A percentile compares a stretch with the other conserved stretches of the same genome.
Evolutionary conservation across 2,888 invertebrate species (phyloP).

Genomic region (Rotaria sp.): DNA sequence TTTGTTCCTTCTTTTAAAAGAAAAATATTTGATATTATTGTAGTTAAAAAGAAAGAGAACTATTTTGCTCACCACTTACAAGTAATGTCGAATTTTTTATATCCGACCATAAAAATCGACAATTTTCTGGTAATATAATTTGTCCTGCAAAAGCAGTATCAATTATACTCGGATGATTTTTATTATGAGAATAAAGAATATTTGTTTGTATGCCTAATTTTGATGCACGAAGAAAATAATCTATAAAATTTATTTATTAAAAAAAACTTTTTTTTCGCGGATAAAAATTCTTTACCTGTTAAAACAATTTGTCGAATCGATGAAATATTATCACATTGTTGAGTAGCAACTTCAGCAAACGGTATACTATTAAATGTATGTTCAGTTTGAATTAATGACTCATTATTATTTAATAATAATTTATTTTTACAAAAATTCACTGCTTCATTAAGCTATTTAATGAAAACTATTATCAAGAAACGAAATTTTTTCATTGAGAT

Average conservation of each 20-base stretch:
- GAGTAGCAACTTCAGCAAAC: neutral
- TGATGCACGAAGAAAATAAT: slow-evolving; percentile 25
- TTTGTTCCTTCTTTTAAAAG: slow-evolving; percentile 43
- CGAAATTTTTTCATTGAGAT: neutral
- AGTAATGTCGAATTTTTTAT: neutral
- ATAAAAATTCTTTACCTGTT: neutral
- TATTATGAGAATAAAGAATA: neutral
- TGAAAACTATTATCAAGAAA: neutral
- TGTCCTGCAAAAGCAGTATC: neutral
- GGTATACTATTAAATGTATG: neutral
- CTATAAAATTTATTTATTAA: neutral
- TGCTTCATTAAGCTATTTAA: neutral
- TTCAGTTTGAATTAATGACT: neutral
- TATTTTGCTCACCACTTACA: neutral
- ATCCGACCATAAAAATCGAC: slow-evolving; percentile 45
- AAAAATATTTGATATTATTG: neutral
- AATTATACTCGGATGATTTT: neutral
- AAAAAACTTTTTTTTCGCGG: neutral
- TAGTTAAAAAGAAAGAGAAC: neutral
- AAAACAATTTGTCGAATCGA: neutral
- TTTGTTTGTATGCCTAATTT: slow-evolving; percentile 10
- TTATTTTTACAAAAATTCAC: neutral
- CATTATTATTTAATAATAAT: neutral
- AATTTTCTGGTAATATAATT: slow-evolving; percentile 43
- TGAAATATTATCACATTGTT: neutral